A percentile compares a stretch with the other conserved stretches of the same genome.
Conservation (phyloP, 2,113 vertebrate species). For the Chiloscyllium plagiosum region DNA sequence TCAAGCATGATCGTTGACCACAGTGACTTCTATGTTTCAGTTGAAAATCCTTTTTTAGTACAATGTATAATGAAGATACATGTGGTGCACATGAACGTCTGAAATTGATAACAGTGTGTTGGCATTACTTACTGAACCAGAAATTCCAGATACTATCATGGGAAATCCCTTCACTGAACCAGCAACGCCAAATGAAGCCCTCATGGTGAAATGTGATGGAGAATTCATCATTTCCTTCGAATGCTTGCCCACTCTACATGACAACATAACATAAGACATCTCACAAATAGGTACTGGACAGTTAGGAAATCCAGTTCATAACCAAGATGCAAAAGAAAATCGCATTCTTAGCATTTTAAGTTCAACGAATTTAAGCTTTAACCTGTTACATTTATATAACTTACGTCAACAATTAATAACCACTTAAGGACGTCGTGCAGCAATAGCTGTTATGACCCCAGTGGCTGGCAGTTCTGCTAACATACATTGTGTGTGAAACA, state of each 20-base stretch:
- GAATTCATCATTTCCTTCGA: conserved; percentile 32
- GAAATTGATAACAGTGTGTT: neutral
- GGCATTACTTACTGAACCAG: conserved; percentile 69
- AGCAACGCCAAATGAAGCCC: conserved; percentile 78
- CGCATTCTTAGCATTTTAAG: neutral
- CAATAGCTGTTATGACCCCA: too few relatives aligned
- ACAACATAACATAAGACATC: neutral
- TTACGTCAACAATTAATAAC: too few relatives aligned
- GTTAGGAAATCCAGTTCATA: neutral
- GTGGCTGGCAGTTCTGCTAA: too few relatives aligned
- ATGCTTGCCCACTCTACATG: conserved; percentile 38
- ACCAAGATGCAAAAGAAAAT: neutral
- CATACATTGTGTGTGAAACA: too few relatives aligned
- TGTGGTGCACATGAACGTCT: neutral
- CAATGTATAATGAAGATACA: neutral
- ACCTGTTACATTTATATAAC: neutral
- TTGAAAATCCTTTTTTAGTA: neutral
- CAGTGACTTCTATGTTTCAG: neutral
- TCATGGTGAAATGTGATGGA: conserved; percentile 70
- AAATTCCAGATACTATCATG: conserved; percentile 62
- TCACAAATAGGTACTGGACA: neutral
- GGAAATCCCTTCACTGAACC: conserved; percentile 62
- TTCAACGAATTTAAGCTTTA: neutral
- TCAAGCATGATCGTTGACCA: neutral
- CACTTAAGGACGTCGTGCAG: too few relatives aligned